Percentiles rank a stretch among this genome's conserved stretches.
Conservation (phyloP, 2,888 invertebrate genomes). For the Sisyra terminalis region DNA sequence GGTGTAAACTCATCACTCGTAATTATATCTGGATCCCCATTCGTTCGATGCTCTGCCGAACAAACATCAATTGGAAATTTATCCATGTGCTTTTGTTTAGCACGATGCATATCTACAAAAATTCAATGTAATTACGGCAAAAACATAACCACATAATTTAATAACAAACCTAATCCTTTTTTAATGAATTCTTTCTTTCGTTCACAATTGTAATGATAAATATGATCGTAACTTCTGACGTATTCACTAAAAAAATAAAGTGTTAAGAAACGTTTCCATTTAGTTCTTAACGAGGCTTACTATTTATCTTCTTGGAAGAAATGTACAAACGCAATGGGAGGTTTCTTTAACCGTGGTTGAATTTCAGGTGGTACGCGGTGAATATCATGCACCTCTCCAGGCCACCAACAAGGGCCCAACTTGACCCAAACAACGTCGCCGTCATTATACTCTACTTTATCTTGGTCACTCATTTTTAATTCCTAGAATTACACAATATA, state of each 20-base stretch:
- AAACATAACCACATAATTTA: neutral
- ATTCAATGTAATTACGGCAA: conserved; percentile 5
- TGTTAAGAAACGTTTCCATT: neutral
- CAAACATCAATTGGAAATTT: conserved; percentile 66
- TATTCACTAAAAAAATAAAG: conserved; percentile 50
- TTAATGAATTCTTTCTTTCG: conserved; percentile 67
- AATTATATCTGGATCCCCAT: conserved; percentile 54
- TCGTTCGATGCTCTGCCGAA: conserved; percentile 53
- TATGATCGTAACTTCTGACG: conserved; percentile 51
- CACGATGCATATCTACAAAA: conserved; percentile 40
- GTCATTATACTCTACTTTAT: conserved; percentile 45
- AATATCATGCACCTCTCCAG: conserved; percentile 52
- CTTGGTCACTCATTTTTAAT: conserved; percentile 49
- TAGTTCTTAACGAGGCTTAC: too few species aligned
- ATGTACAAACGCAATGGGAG: conserved; percentile 65
- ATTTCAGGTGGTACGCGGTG: conserved; percentile 51
- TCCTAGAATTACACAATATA: conserved; percentile 1
- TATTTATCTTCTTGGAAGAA: conserved; percentile 72
- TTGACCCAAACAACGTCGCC: conserved; percentile 80
- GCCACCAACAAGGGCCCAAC: conserved; percentile 71
- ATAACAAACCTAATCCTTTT: conserved; percentile 59
- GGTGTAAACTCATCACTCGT: conserved; percentile 37
- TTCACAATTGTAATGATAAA: conserved; percentile 61
- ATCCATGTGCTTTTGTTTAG: conserved; percentile 51
- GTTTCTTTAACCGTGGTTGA: conserved; percentile 43